Base-by-base conservation (phyloP, 2,113 vertebrate genomes). In the Speoplatyrhinus poulsoni region DNA sequence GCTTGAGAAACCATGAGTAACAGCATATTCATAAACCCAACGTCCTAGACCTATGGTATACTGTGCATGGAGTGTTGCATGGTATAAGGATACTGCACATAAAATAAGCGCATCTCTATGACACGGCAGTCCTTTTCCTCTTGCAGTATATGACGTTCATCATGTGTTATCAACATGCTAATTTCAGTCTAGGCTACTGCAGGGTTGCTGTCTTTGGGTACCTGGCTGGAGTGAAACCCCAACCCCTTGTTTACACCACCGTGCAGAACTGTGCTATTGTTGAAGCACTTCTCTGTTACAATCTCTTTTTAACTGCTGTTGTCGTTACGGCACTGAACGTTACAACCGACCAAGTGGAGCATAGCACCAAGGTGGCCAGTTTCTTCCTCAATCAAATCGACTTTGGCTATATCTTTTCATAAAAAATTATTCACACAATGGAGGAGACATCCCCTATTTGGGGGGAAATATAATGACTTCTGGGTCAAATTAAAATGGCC, bases 401-500 rank as follows among this genome's bases (percentile, higher is more conserved):
- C 66, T 56, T 19, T 69, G 41, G 33, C 4, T 4, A 41, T 41
- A 60, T 19, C 5, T 62, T 47, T 47, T 48, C 49, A 56, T 32
- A 12, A 17, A 66, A 17, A 46, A 26, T 65, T 66, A 63, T n/a
- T 49, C 17, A 75, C 55, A 63, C 32, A 46, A 11, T 46, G 32
- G 41, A 63, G 16, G 12, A 49, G 49, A 70, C 32, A 65, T 60
- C 53, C 9, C 26, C 19, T 57, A 55, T 68, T 82, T 58, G 49
- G 10, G 6, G 19, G 7, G 46, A 56, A 48, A 58, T 4, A 60
- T n/a, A 11, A 56, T 19, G 5, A 61, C 76, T 72, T 79, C 80
- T 74, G 64, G 67, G 73, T 54, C 83, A 63, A 72, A 90, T 89
- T 84, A 76, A 83, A 88, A 76, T 68, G 60, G 64, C 57, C 36